These are phyloP conservation scores for Tyrannus savana DNA, from an alignment of 2,113 vertebrate genomes.

Conservation along the genomic window DNA sequence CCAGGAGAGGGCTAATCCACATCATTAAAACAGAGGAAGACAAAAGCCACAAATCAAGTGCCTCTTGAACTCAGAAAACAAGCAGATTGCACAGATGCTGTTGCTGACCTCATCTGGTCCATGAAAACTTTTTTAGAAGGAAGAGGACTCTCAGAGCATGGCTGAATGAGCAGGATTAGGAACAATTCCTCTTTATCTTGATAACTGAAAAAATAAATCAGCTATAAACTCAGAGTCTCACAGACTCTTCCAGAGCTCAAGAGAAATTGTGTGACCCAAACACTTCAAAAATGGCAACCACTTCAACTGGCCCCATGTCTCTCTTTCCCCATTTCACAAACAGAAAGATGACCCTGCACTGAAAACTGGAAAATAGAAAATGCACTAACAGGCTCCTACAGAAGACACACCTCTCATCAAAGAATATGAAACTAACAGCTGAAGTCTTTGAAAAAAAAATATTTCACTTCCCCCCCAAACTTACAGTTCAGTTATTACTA, in stretches of 20 bases:
- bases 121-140: not conserved
- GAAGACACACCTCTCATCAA: not conserved
- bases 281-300: not conserved
- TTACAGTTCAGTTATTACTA: not conserved
- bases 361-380: not conserved
- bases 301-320: not conserved
- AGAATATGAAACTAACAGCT: not conserved
- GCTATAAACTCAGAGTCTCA: not conserved
- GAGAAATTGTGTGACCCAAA: not conserved
- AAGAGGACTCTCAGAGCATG: not conserved
- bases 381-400: not conserved
- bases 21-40: not conserved
- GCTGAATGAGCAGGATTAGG: not conserved
- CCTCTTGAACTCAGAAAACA: not conserved
- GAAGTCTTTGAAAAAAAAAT: not conserved
- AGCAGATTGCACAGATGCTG: not conserved
- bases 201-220: not conserved
- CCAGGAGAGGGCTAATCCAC: not conserved
- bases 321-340: not conserved
- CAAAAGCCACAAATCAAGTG: not conserved
- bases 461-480: not conserved
- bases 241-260: not conserved
- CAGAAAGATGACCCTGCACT: not conserved
- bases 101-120: not conserved
- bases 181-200: not conserved